A percentile compares a stretch with the other conserved stretches of the same genome.
Evolutionary conservation across 1,140 invertebrate species (phyloP).

Genomic region (Caenorhabditis brenneri): DNA sequence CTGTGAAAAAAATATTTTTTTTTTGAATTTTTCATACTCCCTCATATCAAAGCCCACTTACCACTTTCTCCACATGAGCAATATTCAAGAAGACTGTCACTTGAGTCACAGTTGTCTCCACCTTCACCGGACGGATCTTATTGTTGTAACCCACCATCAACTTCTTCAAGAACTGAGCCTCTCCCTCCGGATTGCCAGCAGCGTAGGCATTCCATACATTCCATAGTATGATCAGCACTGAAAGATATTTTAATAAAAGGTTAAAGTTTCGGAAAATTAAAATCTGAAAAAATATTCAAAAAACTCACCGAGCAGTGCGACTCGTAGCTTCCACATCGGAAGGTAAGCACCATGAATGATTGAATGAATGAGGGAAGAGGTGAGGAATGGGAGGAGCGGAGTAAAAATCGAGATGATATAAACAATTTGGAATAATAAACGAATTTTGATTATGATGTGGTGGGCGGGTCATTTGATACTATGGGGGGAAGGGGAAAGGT

Average conservation of each 20-base stretch:
- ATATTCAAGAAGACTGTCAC: slow-evolving; percentile 52
- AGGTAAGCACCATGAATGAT: neutral
- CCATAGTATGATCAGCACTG: no score
- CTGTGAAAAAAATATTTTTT: slow-evolving; percentile 39
- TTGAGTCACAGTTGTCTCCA: slow-evolving; percentile 50
- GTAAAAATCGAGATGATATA: neutral
- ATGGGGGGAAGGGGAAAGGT: neutral
- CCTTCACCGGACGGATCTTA: slow-evolving; percentile 58
- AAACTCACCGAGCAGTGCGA: neutral
- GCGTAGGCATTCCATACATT: no score
- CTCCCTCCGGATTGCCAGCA: no score
- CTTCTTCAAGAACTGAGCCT: no score
- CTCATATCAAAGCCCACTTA: slow-evolving; percentile 17
- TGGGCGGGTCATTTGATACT: neutral
- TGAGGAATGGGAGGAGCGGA: neutral
- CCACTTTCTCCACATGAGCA: slow-evolving; percentile 60
- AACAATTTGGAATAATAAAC: no score
- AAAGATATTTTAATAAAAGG: neutral
- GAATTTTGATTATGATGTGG: neutral
- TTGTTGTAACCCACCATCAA: slow-evolving; percentile 47
- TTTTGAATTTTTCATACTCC: no score
- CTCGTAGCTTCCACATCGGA: neutral
- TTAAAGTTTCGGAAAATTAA: neutral
- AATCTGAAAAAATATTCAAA: neutral
- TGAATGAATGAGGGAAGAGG: neutral